Evolutionary conservation across 2,113 vertebrate genomes (phyloP), one percentile per base, ranked within the genome.

Genomic region (Lonchura striata): DNA sequence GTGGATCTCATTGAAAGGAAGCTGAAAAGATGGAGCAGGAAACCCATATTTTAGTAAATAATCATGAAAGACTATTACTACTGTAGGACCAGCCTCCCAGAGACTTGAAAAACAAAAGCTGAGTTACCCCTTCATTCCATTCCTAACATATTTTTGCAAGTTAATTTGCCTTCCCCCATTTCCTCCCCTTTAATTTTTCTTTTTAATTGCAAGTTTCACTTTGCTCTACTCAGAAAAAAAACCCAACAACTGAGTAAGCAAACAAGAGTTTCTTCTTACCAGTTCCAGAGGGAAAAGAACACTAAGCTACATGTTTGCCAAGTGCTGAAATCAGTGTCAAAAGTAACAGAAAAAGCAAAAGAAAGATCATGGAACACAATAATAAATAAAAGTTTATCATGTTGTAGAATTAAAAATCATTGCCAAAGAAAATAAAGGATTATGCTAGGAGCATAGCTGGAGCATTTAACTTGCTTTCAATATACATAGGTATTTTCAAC

Each of bases 91-190:
- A 80, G 31, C 11, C 37, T 57, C 37, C 15, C 27, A 72, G 28
- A 47, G 25, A 75, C 74, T 35, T 52, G 49, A 88, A 70, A 90
- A 64, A 60, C 33, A 69, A 8, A 65, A 57, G 30, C 59, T 52
- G 18, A 59, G 28, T 74, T 81, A 44, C 1, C 9, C 39, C 17
- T 60, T 77, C 8, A 3, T 31, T n/a, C 16, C 25, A 71, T 61
- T 92, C 68, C 80, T 80, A 90, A 69, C 25, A 15, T 49, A 88
- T 52, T 95, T 95, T 64, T 71, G 20, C 44, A 90, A 72, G 41
- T 72, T 66, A 88, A 42, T 88, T 68, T 47, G 25, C 80, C 41
- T 79, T 82, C 11, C 30, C 60, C 57, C 16, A 56, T 52, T 31
- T 76, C 49, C 10, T 44, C 5, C 53, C 31, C 59, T 80, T 53